These are phyloP conservation scores for Stomatorhinus walkeri DNA, from an alignment of 2,797 vertebrate species.

Conservation along the genomic window DNA sequence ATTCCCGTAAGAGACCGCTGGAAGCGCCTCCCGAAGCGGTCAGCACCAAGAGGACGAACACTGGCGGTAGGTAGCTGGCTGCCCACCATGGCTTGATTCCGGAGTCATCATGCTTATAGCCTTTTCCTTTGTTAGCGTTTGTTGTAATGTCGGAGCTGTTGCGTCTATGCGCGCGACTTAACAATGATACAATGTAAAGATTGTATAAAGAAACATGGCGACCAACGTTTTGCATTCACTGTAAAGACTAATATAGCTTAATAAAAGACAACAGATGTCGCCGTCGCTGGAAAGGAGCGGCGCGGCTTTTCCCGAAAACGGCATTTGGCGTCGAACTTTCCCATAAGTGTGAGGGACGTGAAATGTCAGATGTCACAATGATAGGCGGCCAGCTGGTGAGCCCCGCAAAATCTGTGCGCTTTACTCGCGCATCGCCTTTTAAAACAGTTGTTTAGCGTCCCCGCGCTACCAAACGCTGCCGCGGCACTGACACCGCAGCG, in stretches of 20 bases:
- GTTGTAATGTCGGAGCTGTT: not conserved
- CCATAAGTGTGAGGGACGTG: not conserved
- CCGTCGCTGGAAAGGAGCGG: not conserved
- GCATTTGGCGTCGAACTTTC: not conserved
- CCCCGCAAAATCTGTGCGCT: not conserved
- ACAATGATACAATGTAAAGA: constrained; percentile 13
- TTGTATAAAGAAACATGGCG: constrained; percentile 28
- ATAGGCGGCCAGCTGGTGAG: not conserved
- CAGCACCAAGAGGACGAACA: constrained; percentile 73
- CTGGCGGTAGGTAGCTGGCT: constrained; percentile 61
- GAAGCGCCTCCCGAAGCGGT: constrained; percentile 69
- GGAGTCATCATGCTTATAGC: not conserved
- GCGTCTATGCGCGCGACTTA: not conserved
- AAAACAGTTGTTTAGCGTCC: not conserved
- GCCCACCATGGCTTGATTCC: constrained; percentile 36
- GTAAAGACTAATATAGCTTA: not conserved
- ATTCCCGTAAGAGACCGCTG: constrained; percentile 67
- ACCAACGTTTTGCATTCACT: constrained; percentile 16
- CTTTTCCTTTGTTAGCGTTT: constrained; percentile 5
- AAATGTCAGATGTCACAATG: not conserved
- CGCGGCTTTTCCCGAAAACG: not conserved
- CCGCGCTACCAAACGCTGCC: not conserved
- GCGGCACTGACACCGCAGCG: not conserved
- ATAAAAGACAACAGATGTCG: not conserved
- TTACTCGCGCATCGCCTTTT: not conserved